phyloP scores from a whole-genome alignment of 2,797 vertebrate species.

The Phrynocephalus vlangalii region DNA sequence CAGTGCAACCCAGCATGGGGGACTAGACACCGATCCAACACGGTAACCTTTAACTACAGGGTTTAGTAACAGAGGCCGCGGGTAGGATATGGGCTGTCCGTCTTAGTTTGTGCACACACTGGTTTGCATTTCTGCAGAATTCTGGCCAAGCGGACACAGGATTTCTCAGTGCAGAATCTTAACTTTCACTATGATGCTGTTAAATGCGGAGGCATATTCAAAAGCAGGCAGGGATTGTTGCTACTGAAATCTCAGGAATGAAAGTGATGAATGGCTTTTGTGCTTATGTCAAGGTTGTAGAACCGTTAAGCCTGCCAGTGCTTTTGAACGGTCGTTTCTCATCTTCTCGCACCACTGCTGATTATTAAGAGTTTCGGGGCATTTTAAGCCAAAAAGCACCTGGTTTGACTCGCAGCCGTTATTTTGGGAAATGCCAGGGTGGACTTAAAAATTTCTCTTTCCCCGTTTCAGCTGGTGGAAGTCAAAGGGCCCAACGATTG shows the following conservation, averaged over 20 bases:
- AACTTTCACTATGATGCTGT: not conserved
- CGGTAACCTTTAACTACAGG: too few species aligned
- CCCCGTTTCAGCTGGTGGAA: slow-evolving; percentile 88
- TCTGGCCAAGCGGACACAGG: too few species aligned
- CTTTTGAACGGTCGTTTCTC: too few species aligned
- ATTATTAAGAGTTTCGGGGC: too few species aligned
- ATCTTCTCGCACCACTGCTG: too few species aligned
- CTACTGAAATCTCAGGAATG: not conserved
- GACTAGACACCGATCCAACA: too few species aligned
- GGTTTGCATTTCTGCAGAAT: not conserved
- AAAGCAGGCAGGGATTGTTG: not conserved
- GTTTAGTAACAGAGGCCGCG: not conserved
- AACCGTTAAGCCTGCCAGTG: too few species aligned
- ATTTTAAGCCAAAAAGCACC: not conserved
- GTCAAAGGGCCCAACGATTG: slow-evolving; percentile 95
- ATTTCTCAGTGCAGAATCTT: not conserved
- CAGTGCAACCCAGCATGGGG: too few species aligned
- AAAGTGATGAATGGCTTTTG: not conserved
- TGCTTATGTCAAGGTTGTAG: too few species aligned
- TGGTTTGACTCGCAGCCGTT: not conserved
- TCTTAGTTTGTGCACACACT: not conserved
- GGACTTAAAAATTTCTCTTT: too few species aligned
- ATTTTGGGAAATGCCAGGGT: too few species aligned
- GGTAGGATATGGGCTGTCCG: not conserved
- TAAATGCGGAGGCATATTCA: not conserved